Evolutionary conservation across 2,888 invertebrate species (phyloP).

Genomic region (Masnerella sp.): DNA sequence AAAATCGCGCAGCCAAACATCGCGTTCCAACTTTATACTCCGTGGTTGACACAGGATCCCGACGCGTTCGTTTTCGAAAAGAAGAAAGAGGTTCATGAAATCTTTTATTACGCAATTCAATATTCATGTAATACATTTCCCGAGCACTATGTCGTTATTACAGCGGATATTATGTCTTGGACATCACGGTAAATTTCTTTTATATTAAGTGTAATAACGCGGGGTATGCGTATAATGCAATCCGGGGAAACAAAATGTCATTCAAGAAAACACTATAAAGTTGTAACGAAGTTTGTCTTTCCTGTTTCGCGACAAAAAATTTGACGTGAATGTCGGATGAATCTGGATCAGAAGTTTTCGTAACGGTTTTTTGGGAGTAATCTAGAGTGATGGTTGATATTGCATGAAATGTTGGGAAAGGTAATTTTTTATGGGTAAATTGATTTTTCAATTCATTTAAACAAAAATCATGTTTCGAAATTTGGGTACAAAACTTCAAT

Average conservation of each 20-base stretch:
- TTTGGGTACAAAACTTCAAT: too few relatives aligned
- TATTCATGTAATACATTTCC: constrained; percentile 43
- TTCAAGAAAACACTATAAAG: constrained; percentile 21
- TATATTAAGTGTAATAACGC: constrained; percentile 34
- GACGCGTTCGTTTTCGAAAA: constrained; percentile 12
- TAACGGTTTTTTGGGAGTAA: not conserved
- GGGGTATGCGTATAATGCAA: constrained; percentile 23
- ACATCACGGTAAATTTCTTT: constrained; percentile 36
- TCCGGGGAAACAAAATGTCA: constrained; percentile 36
- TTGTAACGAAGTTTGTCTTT: constrained; percentile 27
- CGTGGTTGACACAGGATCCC: constrained; percentile 24
- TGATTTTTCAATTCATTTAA: too few relatives aligned
- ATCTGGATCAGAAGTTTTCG: constrained; percentile 22
- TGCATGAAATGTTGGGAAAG: too few relatives aligned
- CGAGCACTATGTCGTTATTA: constrained; percentile 16
- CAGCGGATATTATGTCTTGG: constrained; percentile 5
- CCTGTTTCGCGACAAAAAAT: constrained; percentile 4
- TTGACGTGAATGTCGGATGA: constrained; percentile 4
- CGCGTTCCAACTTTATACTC: constrained; percentile 27
- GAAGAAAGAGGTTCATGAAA: constrained; percentile 31
- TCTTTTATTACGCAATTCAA: constrained; percentile 44
- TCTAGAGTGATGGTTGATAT: not conserved
- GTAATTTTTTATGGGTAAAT: too few relatives aligned
- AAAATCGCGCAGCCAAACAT: constrained; percentile 27
- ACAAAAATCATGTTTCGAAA: too few relatives aligned